Evolutionary conservation across 2,888 invertebrate species (phyloP), one percentile per base, ranked within the genome.

Genomic region (Troilus luridus): DNA sequence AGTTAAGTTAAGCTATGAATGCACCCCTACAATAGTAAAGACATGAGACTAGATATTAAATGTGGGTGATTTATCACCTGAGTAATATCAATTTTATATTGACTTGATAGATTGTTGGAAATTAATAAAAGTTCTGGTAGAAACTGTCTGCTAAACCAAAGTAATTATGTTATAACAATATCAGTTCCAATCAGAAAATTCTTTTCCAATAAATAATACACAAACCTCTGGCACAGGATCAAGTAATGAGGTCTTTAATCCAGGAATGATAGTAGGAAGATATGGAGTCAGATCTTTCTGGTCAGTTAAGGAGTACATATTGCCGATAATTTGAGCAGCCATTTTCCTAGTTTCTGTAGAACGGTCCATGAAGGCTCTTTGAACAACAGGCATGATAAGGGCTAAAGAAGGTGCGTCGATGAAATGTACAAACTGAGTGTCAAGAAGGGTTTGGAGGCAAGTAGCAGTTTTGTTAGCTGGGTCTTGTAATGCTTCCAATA

Each of bases 311-410:
- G 99, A 99, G 95, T 99, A 99, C 98, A 99, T 99, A 94, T 99
- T 99, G 91, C 99, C 99, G 93, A 99, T 99, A 94, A 99, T 99
- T 95, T 99, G 99, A 7, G 99, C 99, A 1, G 99, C 98, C 98
- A 99, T 99, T 95, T 99, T 98, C 93, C 99, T 96, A 0, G 99
- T 99, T 95, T 99, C 99, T 0, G 99, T 99, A 89, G 98, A 98
- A 92, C 99, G 96, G 95, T 99, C 99, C 95, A 98, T 97, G 95
- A 99, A 99, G 17, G 99, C 99, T 93, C 99, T 95, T 94, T 99
- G 98, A 59, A 99, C 98, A 8, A 99, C 99, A 0, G 99, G 99
- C 99, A 99, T 99, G 93, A 99, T 99, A 90, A 99, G 95, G 91
- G 99, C 99, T 54, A 99, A 95, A 0, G 99, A 99, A 0, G 99